phyloP scores from a whole-genome alignment of 2,113 vertebrate genomes.

The Sakesphorus luctuosus region DNA sequence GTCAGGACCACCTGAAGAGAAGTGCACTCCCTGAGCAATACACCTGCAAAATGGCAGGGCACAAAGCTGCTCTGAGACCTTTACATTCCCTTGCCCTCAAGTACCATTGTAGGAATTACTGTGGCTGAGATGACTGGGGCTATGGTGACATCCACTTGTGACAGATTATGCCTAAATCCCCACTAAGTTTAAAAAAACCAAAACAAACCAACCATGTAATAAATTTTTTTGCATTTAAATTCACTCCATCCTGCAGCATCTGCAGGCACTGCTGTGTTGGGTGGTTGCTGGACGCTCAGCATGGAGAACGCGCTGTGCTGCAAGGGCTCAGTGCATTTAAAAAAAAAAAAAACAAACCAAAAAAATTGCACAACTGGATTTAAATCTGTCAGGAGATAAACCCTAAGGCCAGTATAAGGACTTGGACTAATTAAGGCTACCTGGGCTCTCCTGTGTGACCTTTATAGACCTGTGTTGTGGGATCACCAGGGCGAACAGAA shows the following conservation, averaged over 20 bases:
- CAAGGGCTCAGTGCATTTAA: background rate
- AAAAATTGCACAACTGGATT: background rate
- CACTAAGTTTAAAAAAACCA: background rate
- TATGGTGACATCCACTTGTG: background rate
- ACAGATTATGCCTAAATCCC: background rate
- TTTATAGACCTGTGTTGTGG: background rate
- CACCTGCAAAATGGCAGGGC: rapidly evolving
- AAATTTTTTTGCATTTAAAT: background rate
- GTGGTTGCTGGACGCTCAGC: background rate
- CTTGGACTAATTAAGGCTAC: background rate
- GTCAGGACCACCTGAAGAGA: background rate
- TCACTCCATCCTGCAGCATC: background rate
- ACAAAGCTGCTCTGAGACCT: background rate
- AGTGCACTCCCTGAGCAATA: background rate
- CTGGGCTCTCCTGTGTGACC: background rate
- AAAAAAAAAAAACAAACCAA: rapidly evolving
- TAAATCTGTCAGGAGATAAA: background rate
- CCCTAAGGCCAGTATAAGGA: background rate
- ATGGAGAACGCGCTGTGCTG: background rate
- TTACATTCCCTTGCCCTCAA: background rate
- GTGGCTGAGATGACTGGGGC: background rate
- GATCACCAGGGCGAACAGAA: background rate
- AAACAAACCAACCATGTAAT: background rate
- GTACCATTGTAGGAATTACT: background rate
- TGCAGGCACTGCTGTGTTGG: background rate